Conservation (phyloP, 23 tunicate species). For the Halocynthia roretzi region DNA sequence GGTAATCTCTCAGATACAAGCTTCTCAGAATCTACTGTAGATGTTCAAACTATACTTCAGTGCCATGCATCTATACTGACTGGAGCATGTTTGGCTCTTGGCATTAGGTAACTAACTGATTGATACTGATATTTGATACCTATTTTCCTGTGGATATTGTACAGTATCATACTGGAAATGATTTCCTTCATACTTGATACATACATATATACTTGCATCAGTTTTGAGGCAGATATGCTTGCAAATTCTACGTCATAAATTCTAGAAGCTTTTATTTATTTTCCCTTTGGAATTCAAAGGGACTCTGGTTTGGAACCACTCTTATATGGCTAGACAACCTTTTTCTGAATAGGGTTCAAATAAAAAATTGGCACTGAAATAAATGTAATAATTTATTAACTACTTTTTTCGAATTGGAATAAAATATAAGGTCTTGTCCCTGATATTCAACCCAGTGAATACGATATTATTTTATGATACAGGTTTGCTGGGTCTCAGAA, state of each 20-base stretch:
- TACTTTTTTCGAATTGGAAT: neutral
- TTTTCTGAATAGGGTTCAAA: too few relatives aligned
- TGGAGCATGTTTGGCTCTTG: constrained; percentile 86
- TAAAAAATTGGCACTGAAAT: too few relatives aligned
- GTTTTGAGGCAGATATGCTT: too few relatives aligned
- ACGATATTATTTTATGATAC: neutral
- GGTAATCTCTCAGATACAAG: constrained; percentile 3
- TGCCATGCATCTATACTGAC: constrained; percentile 78
- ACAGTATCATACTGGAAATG: too few relatives aligned
- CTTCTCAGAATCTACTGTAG: constrained; percentile 9
- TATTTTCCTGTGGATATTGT: too few relatives aligned
- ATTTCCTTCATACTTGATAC: too few relatives aligned
- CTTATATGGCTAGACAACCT: too few relatives aligned
- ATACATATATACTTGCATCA: too few relatives aligned
- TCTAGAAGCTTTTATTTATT: too few relatives aligned
- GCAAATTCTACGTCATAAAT: too few relatives aligned
- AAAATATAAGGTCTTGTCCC: neutral
- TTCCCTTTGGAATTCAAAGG: too few relatives aligned
- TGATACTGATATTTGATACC: neutral
- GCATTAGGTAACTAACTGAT: constrained; percentile 42
- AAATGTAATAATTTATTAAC: neutral
- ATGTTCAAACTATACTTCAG: constrained; percentile 67
- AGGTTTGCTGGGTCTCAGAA: constrained; percentile 94
- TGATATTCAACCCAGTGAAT: neutral
- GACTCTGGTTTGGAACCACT: too few relatives aligned